phyloP scores from a whole-genome alignment of 1,140 invertebrate genomes.

The Littorina saxatilis region DNA sequence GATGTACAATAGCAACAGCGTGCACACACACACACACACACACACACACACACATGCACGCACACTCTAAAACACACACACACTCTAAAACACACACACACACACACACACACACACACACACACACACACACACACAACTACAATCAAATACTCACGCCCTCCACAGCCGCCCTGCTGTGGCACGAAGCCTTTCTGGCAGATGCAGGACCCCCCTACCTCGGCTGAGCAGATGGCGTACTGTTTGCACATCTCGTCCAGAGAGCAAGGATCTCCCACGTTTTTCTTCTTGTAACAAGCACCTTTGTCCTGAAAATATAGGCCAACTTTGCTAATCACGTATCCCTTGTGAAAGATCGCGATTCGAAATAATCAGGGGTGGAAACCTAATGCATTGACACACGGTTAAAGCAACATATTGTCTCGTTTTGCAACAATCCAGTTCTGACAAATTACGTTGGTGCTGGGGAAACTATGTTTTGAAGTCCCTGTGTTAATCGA shows the following conservation, averaged over 20 bases:
- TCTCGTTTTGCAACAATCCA: too few species aligned
- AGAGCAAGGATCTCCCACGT: slow-evolving; percentile 33
- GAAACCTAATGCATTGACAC: too few species aligned
- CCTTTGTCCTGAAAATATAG: slow-evolving; percentile 32
- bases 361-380: too few species aligned
- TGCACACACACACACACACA: too few species aligned
- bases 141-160: not conserved
- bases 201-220: slow-evolving; percentile 28
- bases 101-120: slow-evolving; percentile 11
- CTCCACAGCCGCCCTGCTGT: slow-evolving; percentile 32
- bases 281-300: slow-evolving; percentile 33
- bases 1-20: too few species aligned
- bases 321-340: too few species aligned
- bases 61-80: not conserved
- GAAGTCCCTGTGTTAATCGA: too few species aligned
- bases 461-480: too few species aligned
- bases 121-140: slow-evolving; percentile 14
- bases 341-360: too few species aligned
- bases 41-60: not conserved
- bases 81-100: not conserved
- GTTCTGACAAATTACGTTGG: too few species aligned
- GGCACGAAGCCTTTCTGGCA: slow-evolving; percentile 24
- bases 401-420: too few species aligned
- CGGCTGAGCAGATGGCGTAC: slow-evolving; percentile 32
- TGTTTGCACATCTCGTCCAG: slow-evolving; percentile 32